Conservation (phyloP, 2,888 invertebrate species). For the Eristalis intricaria region DNA sequence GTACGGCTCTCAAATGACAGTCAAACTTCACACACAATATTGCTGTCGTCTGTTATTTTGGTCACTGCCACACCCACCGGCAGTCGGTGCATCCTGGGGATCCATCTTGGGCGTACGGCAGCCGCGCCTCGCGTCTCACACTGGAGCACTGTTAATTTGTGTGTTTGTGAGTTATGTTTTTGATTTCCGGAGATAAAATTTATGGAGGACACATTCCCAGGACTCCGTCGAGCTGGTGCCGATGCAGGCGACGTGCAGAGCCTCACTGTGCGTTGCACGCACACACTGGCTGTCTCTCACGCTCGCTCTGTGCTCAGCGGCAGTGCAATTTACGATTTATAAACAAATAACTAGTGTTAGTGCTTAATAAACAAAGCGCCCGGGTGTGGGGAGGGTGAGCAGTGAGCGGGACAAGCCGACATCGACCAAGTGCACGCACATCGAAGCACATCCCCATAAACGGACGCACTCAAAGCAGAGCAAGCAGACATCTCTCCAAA, state of each 20-base stretch:
- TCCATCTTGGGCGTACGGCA: slow-evolving; percentile 37
- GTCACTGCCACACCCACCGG: slow-evolving; percentile 60
- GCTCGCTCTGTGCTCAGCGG: slow-evolving; percentile 24
- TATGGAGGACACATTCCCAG: slow-evolving; percentile 70
- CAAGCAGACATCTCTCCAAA: slow-evolving; percentile 49
- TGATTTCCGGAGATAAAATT: slow-evolving; percentile 72
- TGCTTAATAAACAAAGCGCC: slow-evolving; percentile 67
- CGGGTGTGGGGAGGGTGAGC: background rate
- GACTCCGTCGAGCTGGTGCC: slow-evolving; percentile 56
- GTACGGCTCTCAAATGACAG: slow-evolving; percentile 8
- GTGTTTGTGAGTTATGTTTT: slow-evolving; percentile 72
- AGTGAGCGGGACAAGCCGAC: slow-evolving; percentile 28
- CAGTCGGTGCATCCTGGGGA: slow-evolving; percentile 18
- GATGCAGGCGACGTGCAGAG: background rate
- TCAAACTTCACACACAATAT: slow-evolving; percentile 39
- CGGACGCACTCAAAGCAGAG: slow-evolving; percentile 5
- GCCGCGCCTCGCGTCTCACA: background rate
- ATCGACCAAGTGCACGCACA: slow-evolving; percentile 42
- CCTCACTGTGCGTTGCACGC: slow-evolving; percentile 6
- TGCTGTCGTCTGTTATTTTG: slow-evolving; percentile 68
- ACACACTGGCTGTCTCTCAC: background rate
- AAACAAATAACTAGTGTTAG: slow-evolving; percentile 71
- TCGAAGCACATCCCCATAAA: slow-evolving; percentile 41
- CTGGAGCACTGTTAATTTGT: slow-evolving; percentile 68
- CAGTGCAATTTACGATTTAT: slow-evolving; percentile 72